Evolutionary conservation across 1,140 invertebrate species (phyloP).

Genomic region (Cherax quadricarinatus): DNA sequence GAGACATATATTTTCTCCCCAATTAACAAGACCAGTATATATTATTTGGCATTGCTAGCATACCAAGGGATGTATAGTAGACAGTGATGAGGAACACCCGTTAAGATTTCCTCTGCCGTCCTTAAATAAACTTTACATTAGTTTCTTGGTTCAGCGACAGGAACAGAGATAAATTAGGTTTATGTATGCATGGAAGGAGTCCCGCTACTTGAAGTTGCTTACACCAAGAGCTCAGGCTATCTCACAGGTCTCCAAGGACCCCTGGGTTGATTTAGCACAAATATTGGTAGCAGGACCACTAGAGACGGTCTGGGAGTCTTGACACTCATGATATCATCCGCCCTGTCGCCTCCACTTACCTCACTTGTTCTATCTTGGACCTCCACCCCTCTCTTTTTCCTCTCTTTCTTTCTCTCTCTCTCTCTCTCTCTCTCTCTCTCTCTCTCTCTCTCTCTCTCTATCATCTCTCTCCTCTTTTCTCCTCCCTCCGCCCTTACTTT

Average conservation of each 20-base stretch:
- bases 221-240: background rate
- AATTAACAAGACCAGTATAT: constrained; percentile 48
- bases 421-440: constrained; percentile 3
- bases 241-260: constrained; percentile 1
- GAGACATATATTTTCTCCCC: constrained; percentile 31
- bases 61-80: no score
- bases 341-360: constrained; percentile 37
- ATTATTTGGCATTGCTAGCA: constrained; percentile 10
- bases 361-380: constrained; percentile 34
- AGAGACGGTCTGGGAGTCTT: background rate
- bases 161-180: no score
- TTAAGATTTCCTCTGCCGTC: no score
- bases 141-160: background rate
- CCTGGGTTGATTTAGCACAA: constrained; percentile 18
- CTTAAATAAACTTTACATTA: background rate
- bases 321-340: constrained; percentile 15
- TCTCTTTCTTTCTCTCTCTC: constrained; percentile 35
- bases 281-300: background rate
- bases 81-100: background rate
- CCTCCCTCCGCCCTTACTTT: background rate
- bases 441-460: constrained; percentile 35
- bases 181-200: background rate
- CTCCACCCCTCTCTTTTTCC: background rate
- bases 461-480: background rate
- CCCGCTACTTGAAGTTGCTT: background rate